Evolutionary conservation across 1,140 invertebrate species (phyloP).

Genomic region (Planococcus citri): DNA sequence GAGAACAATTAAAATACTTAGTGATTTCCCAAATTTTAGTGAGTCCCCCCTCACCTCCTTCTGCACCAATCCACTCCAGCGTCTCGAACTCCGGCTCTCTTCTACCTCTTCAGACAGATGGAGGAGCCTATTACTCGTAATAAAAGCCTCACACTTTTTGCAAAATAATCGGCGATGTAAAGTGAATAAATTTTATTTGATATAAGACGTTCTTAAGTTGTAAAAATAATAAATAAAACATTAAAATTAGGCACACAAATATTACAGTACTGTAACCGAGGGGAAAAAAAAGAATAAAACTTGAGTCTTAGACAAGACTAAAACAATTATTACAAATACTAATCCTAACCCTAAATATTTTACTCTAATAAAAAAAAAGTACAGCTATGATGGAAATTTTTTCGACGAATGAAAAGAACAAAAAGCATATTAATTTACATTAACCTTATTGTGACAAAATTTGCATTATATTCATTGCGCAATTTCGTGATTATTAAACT

Average conservation of each 20-base stretch:
- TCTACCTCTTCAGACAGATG: too few species aligned
- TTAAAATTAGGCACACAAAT: conserved; percentile 20
- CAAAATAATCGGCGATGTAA: background rate
- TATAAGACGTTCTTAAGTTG: conserved; percentile 18
- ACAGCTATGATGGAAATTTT: conserved; percentile 18
- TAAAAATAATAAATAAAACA: conserved; percentile 21
- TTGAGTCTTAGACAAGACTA: conserved; percentile 1
- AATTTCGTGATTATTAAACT: conserved; percentile 1
- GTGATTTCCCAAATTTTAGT: too few species aligned
- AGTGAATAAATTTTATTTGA: conserved; percentile 20
- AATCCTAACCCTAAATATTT: background rate
- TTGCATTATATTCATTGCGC: background rate
- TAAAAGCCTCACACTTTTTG: too few species aligned
- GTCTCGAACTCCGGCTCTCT: too few species aligned
- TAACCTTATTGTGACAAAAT: conserved; percentile 2
- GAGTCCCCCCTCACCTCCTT: too few species aligned
- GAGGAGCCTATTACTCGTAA: too few species aligned
- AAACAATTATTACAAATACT: conserved; percentile 9
- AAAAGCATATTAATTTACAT: conserved; percentile 8
- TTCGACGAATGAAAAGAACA: conserved; percentile 3
- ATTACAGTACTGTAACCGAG: conserved; percentile 18
- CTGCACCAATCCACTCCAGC: too few species aligned
- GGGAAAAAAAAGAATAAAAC: conserved; percentile 14
- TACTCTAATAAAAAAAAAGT: conserved; percentile 9
- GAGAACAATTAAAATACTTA: too few species aligned